Conservation (phyloP, 2,113 vertebrate genomes). For the Antennarius striatus region DNA sequence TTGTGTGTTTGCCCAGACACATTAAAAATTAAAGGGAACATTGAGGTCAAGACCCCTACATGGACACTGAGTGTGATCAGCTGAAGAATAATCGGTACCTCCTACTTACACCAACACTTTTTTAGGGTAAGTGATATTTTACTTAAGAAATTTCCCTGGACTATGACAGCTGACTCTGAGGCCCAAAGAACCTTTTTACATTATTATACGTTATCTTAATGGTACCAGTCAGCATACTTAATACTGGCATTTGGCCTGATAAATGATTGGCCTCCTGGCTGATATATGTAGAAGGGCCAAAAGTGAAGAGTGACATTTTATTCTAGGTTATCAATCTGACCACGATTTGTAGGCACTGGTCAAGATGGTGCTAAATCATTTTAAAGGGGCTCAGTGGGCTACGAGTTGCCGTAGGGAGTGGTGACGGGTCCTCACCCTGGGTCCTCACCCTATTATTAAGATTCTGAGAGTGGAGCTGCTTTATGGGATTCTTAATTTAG, state of each 20-base stretch:
- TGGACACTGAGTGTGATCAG: too few species aligned
- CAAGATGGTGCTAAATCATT: constrained; percentile 71
- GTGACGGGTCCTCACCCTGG: constrained; percentile 66
- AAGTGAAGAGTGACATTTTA: constrained; percentile 66
- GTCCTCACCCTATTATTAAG: constrained; percentile 65
- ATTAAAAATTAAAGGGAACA: too few species aligned
- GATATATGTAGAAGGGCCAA: constrained; percentile 68
- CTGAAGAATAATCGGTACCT: too few species aligned
- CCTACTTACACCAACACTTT: not conserved
- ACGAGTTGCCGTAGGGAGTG: constrained; percentile 50
- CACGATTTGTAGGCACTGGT: constrained; percentile 56
- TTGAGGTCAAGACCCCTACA: too few species aligned
- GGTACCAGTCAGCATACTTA: constrained; percentile 68
- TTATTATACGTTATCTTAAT: constrained; percentile 74
- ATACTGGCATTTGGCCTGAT: constrained; percentile 54
- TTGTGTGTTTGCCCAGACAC: too few species aligned
- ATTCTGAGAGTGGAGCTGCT: constrained; percentile 68
- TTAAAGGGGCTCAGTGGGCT: constrained; percentile 63
- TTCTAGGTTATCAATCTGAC: constrained; percentile 60
- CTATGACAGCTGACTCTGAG: constrained; percentile 24
- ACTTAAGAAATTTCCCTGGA: constrained; percentile 1
- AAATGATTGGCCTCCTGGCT: constrained; percentile 58
- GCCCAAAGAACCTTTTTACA: constrained; percentile 47
- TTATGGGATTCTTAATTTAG: constrained; percentile 74
- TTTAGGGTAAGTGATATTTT: not conserved